These are phyloP conservation scores for Nudaria mundana DNA, from an alignment of 2,888 invertebrate species.

Conservation along the genomic window DNA sequence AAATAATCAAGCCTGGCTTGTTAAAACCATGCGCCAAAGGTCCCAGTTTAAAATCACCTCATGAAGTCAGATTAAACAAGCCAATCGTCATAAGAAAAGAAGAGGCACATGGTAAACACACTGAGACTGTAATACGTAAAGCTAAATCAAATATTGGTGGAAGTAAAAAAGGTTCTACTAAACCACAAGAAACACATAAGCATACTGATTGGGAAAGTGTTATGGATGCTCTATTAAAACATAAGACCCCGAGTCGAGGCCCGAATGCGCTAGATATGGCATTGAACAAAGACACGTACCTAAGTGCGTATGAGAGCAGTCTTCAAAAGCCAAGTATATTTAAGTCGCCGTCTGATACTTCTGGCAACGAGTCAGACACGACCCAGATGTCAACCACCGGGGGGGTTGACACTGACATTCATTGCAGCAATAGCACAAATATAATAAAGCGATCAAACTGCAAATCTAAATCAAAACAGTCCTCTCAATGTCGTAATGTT, in stretches of 20 bases:
- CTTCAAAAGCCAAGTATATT: conserved; percentile 31
- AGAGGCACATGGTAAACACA: conserved; percentile 9
- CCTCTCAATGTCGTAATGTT: conserved; percentile 5
- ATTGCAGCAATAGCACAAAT: not conserved
- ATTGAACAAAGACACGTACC: conserved; percentile 48
- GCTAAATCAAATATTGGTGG: conserved; percentile 17
- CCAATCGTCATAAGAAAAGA: conserved; percentile 25
- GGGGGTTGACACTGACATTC: not conserved
- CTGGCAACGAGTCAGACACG: conserved; percentile 3
- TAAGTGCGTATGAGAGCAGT: conserved; percentile 33
- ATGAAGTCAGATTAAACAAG: conserved; percentile 12
- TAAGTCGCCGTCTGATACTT: conserved; percentile 2
- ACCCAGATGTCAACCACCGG: not conserved
- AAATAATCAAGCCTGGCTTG: conserved; percentile 3
- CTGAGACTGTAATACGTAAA: conserved; percentile 9
- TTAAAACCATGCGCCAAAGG: conserved; percentile 13
- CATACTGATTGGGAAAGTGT: conserved; percentile 60
- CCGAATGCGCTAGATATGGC: conserved; percentile 59
- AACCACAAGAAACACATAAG: not conserved
- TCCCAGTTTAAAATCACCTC: conserved; percentile 11
- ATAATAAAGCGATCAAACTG: conserved; percentile 11
- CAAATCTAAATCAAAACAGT: conserved; percentile 13
- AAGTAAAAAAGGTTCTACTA: conserved; percentile 9
- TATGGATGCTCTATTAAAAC: conserved; percentile 57
- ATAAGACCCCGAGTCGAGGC: conserved; percentile 64